phyloP scores from a whole-genome alignment of 2,797 vertebrate species.

The Leptatherina wallacei region DNA sequence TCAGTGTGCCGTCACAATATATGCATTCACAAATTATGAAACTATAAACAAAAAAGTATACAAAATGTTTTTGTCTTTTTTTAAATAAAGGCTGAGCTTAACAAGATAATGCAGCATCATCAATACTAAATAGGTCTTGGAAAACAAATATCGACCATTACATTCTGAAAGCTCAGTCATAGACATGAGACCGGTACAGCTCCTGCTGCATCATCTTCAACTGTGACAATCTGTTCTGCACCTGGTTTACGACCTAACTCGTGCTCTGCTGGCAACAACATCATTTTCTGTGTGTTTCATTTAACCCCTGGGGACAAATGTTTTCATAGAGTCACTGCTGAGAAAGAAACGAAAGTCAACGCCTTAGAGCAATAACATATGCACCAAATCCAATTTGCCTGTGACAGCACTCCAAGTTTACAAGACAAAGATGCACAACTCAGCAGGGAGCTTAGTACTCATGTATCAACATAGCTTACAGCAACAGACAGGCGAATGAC shows the following conservation, averaged over 20 bases:
- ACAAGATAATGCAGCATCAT: neutral
- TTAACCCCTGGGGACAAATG: slow-evolving; percentile 9
- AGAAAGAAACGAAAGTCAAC: slow-evolving; percentile 29
- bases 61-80: too few species aligned
- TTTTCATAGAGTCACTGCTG: slow-evolving; percentile 22
- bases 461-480: neutral
- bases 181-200: neutral
- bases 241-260: slow-evolving; percentile 2
- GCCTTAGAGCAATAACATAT: slow-evolving; percentile 19
- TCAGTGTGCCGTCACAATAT: too few species aligned
- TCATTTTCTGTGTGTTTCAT: slow-evolving; percentile 5
- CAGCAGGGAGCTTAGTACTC: slow-evolving; percentile 11
- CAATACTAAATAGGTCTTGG: neutral
- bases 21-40: too few species aligned
- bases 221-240: neutral
- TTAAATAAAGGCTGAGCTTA: too few species aligned
- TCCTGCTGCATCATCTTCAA: neutral
- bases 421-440: slow-evolving; percentile 12
- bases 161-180: neutral
- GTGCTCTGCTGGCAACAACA: neutral
- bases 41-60: too few species aligned
- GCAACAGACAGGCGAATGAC: neutral
- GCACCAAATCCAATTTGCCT: slow-evolving; percentile 18
- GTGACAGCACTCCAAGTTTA: slow-evolving; percentile 18
- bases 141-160: neutral